phyloP scores from a whole-genome alignment of 2,797 vertebrate genomes.

The Philypnodon macrostomus region DNA sequence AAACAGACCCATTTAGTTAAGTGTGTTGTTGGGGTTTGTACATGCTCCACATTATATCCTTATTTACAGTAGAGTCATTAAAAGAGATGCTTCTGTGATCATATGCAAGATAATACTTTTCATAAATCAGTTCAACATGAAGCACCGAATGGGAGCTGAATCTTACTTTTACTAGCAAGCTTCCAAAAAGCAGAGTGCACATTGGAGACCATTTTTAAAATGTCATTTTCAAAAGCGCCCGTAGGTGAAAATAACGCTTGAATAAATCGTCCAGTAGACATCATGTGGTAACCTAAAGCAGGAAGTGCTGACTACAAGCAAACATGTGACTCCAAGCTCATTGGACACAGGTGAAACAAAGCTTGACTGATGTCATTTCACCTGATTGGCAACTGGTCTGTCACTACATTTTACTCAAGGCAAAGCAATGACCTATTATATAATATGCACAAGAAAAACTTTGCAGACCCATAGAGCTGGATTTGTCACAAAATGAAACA shows the following conservation, averaged over 20 bases:
- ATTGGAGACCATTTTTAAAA: conserved; percentile 56
- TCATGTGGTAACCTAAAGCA: conserved; percentile 16
- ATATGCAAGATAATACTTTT: conserved; percentile 53
- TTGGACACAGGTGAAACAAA: conserved; percentile 67
- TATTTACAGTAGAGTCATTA: conserved; percentile 54
- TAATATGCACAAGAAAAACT: conserved; percentile 53
- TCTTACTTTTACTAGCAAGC: conserved; percentile 64
- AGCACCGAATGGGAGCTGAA: conserved; percentile 12
- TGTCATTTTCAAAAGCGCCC: conserved; percentile 46
- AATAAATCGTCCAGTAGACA: conserved; percentile 15
- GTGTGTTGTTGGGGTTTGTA: conserved; percentile 1
- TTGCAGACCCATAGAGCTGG: conserved; percentile 39
- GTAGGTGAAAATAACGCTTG: conserved; percentile 9
- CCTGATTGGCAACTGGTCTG: conserved; percentile 30
- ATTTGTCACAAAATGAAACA: conserved; percentile 45
- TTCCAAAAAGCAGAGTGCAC: conserved; percentile 54
- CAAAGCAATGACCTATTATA: no score
- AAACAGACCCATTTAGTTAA: conserved; percentile 20
- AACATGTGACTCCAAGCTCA: conserved; percentile 43
- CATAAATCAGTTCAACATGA: conserved; percentile 37
- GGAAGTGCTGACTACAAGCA: conserved; percentile 20
- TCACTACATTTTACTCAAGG: no score
- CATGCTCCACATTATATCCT: no score
- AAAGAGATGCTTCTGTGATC: conserved; percentile 64
- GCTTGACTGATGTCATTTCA: conserved; percentile 43